These are phyloP conservation scores for Sternotherus odoratus DNA, from an alignment of 2,797 vertebrate genomes.

Conservation along the genomic window DNA sequence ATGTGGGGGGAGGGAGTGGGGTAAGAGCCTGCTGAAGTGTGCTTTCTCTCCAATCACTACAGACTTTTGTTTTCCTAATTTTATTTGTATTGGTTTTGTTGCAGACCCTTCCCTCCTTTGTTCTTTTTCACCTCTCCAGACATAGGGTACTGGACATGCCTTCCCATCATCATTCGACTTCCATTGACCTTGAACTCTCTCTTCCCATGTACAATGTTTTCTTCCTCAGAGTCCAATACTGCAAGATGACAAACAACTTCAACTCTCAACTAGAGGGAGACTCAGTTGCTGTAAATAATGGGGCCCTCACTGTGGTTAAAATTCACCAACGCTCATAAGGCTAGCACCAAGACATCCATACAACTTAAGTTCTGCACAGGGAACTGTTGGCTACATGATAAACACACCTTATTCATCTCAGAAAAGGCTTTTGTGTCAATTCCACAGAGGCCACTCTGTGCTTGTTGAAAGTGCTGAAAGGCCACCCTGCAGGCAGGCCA, in stretches of 20 bases:
- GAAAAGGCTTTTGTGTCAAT: not conserved
- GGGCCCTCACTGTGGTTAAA: not conserved
- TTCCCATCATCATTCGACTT: not conserved
- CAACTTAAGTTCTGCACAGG: not conserved
- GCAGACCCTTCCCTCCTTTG: not conserved
- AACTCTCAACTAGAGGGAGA: not conserved
- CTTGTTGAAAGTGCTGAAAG: not conserved
- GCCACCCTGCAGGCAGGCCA: not conserved
- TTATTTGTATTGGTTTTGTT: conserved; percentile 20
- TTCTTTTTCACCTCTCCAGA: not conserved
- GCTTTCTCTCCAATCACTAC: conserved; percentile 12
- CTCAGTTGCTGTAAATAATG: not conserved
- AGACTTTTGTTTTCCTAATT: conserved; percentile 15
- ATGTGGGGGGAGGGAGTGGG: not conserved
- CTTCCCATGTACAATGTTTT: not conserved
- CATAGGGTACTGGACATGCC: not conserved
- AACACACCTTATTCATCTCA: not conserved
- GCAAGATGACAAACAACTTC: not conserved
- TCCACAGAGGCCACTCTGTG: not conserved
- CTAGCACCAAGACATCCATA: not conserved
- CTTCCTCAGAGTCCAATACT: not conserved
- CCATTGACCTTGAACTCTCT: not conserved
- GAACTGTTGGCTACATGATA: not conserved
- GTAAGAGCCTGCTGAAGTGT: not conserved
- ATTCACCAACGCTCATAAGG: not conserved